phyloP scores from a whole-genome alignment of 2,888 invertebrate genomes.

The Geotrupes spiniger region DNA sequence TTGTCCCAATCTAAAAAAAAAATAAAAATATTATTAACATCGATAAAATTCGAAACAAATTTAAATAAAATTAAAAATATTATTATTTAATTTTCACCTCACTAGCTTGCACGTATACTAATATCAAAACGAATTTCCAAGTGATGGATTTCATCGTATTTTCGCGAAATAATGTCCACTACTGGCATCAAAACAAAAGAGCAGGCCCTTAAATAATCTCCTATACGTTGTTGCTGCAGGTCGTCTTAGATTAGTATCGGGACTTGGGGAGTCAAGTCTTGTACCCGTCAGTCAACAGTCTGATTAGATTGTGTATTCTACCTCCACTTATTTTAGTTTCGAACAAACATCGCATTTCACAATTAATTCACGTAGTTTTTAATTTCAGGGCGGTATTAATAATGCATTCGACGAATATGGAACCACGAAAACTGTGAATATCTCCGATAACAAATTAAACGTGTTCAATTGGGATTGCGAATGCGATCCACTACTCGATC shows the following conservation, averaged over 20 bases:
- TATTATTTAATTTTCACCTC: constrained; percentile 9
- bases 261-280: constrained; percentile 43
- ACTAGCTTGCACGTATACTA: constrained; percentile 7
- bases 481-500: background rate
- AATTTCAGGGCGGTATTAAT: constrained; percentile 11
- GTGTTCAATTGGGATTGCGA: background rate
- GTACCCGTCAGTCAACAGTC: constrained; percentile 32
- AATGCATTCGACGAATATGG: constrained; percentile 9
- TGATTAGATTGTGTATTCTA: constrained; percentile 24
- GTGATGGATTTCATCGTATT: constrained; percentile 14
- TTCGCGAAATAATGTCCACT: constrained; percentile 3
- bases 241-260: constrained; percentile 43
- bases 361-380: constrained; percentile 2
- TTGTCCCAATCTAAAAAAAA: too few relatives aligned
- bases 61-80: background rate
- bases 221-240: constrained; percentile 25
- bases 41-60: background rate
- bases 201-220: constrained; percentile 17
- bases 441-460: background rate
- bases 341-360: background rate
- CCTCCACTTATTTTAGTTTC: constrained; percentile 12
- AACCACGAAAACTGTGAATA: background rate
- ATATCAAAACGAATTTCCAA: constrained; percentile 6
- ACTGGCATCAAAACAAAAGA: constrained; percentile 4
- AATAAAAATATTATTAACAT: too few relatives aligned